Conservation (phyloP, 2,797 vertebrate genomes). For the Momotus momota region DNA sequence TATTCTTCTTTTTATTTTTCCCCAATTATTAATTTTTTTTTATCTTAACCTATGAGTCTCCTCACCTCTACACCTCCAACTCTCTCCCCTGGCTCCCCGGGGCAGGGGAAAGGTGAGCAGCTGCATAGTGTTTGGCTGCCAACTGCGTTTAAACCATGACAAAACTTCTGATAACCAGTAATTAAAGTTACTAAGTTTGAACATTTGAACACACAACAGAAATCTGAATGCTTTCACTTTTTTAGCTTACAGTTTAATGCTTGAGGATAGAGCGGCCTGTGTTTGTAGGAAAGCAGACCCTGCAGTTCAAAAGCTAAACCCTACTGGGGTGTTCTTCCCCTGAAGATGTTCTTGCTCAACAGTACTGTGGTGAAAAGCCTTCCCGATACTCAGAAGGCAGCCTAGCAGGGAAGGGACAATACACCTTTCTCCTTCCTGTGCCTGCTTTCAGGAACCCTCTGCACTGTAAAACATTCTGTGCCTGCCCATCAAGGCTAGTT, state of each 20-base stretch:
- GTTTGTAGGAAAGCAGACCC: neutral
- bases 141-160: neutral
- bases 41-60: neutral
- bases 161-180: neutral
- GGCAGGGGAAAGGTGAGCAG: neutral
- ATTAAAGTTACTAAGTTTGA: neutral
- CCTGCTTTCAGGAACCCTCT: neutral
- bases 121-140: neutral
- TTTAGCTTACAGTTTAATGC: neutral
- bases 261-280: neutral
- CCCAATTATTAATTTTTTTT: neutral
- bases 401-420: neutral
- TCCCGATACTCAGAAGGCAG: neutral
- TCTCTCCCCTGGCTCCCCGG: neutral
- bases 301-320: neutral
- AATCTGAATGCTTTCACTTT: neutral
- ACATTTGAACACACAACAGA: neutral
- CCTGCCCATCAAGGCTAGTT: neutral
- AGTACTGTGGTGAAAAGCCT: neutral
- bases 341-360: neutral
- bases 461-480: neutral
- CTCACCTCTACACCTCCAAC: neutral
- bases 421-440: neutral
- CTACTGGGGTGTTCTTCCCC: neutral
- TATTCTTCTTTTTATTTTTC: neutral